Evolutionary conservation across 2,888 invertebrate genomes (phyloP), one percentile per base, ranked within the genome.

Genomic region (Nematopogon swammerdamellus): DNA sequence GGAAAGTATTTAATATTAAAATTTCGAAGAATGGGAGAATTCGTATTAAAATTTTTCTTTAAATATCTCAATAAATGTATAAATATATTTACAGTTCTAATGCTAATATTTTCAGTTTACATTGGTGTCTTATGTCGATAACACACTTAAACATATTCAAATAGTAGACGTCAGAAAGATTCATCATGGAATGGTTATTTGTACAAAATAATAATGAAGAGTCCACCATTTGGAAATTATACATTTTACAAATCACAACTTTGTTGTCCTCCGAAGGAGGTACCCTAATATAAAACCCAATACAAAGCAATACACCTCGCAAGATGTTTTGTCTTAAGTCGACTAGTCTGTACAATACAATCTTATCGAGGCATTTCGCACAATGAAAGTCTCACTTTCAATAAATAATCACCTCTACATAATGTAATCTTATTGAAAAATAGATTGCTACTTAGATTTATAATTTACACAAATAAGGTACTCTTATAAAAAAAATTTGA

Each of bases 51-150:
- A 73, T 74, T 75, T 44, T 44, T 19, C 18, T 74, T 77, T 76
- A 76, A 76, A 77, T 77, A 77, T 77, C 69, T 77, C 72, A 73
- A 70, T 76, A 72, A 68, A 70, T 8, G 64, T 74, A 76, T 77
- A 79, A 79, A 77, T 79, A 77, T 79, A 79, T 79, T 74, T 79
- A 79, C 79, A 79, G 63, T 70, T 47, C 71, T 72, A 70, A 63
- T 59, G 58, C 67, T 75, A 75, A 70, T 71, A 69, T 72, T 52
- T 64, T 63, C 59, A 64, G 63, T 63, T 72, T 67, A 76, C 74
- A 75, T 79, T 79, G 79, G 79, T 79, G 79, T 79, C 75, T 76
- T 77, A 77, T 72, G 70, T 67, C 71, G 75, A 70, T 67, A 72
- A 75, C 65, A 73, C 71, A 67, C 75, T 73, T 75, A 75, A 57